A percentile compares a stretch with the other conserved stretches of the same genome.
phyloP scores from a whole-genome alignment of 2,113 vertebrate species.

The Leptobrachium leishanense region DNA sequence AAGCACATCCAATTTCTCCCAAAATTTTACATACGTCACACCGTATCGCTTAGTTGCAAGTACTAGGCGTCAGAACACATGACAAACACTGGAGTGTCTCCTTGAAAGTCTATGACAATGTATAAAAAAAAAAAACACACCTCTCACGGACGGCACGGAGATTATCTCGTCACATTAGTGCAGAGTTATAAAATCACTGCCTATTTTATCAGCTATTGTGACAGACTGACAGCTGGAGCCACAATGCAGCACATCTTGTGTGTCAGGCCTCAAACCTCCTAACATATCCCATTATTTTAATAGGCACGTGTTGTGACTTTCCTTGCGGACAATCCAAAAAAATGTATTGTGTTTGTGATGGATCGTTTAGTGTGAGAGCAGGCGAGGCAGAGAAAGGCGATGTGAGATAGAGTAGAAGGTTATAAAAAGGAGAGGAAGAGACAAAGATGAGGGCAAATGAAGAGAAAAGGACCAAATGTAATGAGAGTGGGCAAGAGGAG shows the following conservation, averaged over 20 bases:
- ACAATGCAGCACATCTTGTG: conserved; percentile 16
- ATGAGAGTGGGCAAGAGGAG: neutral
- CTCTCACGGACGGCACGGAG: conserved; percentile 1
- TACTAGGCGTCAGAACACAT: neutral
- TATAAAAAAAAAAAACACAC: neutral
- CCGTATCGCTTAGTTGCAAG: neutral
- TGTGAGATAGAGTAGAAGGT: neutral
- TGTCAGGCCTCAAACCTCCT: conserved; percentile 29
- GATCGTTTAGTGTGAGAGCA: neutral
- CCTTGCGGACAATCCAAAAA: conserved; percentile 20
- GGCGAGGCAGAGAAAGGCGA: neutral
- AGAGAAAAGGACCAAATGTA: neutral
- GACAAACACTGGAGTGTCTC: neutral
- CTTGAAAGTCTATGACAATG: neutral
- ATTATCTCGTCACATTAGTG: conserved; percentile 19
- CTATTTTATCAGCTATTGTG: conserved; percentile 39
- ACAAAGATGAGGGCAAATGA: neutral
- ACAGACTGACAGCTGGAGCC: conserved; percentile 35
- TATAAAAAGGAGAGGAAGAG: neutral
- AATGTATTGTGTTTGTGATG: conserved; percentile 16
- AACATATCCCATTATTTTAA: conserved; percentile 39
- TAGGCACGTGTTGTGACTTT: conserved; percentile 25
- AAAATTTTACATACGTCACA: neutral
- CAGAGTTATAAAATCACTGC: conserved; percentile 31
- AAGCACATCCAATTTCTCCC: neutral